Base-by-base conservation (phyloP, 2,888 invertebrate genomes). In the Itoplectis maculator region DNA sequence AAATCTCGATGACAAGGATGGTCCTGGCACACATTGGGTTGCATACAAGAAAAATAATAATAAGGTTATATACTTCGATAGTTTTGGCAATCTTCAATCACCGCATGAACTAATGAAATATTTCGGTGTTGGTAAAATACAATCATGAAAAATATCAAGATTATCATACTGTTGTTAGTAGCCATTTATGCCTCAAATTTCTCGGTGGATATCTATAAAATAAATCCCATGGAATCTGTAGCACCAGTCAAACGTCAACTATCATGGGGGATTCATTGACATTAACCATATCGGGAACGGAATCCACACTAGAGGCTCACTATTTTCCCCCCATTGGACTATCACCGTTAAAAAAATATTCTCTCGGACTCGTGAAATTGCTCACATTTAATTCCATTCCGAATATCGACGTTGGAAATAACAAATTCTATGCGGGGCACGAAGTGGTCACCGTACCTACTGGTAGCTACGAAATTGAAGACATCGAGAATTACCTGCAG, bases 41-140 rank as follows among this genome's bases (percentile, higher is more conserved):
- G 79, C 84, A 37, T 88, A 87, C 70, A 72, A 66, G 40, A 82
- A 92, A 85, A 81, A 86, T 1, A 85, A 85, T 47, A 73, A 87
- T 73, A 54, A 87, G 37, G 86, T 89, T 20, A 63, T 92, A 29
- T 29, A 92, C 83, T 93, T 89, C 86, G 91, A 92, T 77, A 90
- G 90, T 74, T 92, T 90, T 83, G 92, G 92, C 9, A 88, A 92
- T 73, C 56, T 83, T 9, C 76, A 63, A 61, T 56, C 79, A 0
- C 79, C 79, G 1, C 42, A 29, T 35, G 84, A 86, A 49, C 42
- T 85, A 0, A 42, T 79, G 23, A 49, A 76, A 15, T 85, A 84
- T 59, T 61, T 85, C 63, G 77, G 66, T 72, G 81, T 68, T 77
- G 84, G 78, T 79, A 80, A 81, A 69, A 59, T 86, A 84, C 29